phyloP scores from a whole-genome alignment of 2,888 invertebrate genomes.

The Scotopteryx bipunctaria region DNA sequence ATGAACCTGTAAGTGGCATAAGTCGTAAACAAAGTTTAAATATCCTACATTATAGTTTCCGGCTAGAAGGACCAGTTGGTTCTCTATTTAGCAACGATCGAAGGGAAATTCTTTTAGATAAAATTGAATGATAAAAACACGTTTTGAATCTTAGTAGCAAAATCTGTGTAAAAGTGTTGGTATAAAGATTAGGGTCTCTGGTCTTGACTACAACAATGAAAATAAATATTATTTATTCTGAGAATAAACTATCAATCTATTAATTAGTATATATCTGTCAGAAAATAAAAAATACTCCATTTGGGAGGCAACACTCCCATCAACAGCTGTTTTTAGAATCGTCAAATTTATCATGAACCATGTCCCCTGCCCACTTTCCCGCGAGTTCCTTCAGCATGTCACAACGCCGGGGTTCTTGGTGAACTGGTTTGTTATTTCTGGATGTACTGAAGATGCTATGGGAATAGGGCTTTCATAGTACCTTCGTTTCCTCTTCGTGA shows the following conservation, averaged over 20 bases:
- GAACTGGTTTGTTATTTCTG: constrained; percentile 65
- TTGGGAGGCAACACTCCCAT: constrained; percentile 60
- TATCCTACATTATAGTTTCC: constrained; percentile 25
- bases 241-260: constrained; percentile 31
- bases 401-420: constrained; percentile 36
- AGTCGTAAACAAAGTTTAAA: neutral
- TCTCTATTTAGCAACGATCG: constrained; percentile 27
- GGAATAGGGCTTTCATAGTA: constrained; percentile 67
- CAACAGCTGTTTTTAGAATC: constrained; percentile 77
- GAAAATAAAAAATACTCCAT: constrained; percentile 49
- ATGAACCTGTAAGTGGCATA: neutral
- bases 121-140: constrained; percentile 9
- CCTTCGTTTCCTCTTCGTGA: constrained; percentile 66
- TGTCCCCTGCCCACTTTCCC: constrained; percentile 29
- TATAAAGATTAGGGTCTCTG: no score
- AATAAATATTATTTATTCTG: no score
- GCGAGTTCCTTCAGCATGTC: constrained; percentile 11
- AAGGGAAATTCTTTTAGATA: constrained; percentile 24
- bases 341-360: constrained; percentile 52
- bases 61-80: constrained; percentile 37
- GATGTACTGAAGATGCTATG: constrained; percentile 64
- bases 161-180: neutral
- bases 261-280: constrained; percentile 39
- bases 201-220: no score
- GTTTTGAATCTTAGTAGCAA: constrained; percentile 9